These are phyloP conservation scores for Lasius fuliginosus DNA, from an alignment of 2,888 invertebrate genomes.

Conservation along the genomic window DNA sequence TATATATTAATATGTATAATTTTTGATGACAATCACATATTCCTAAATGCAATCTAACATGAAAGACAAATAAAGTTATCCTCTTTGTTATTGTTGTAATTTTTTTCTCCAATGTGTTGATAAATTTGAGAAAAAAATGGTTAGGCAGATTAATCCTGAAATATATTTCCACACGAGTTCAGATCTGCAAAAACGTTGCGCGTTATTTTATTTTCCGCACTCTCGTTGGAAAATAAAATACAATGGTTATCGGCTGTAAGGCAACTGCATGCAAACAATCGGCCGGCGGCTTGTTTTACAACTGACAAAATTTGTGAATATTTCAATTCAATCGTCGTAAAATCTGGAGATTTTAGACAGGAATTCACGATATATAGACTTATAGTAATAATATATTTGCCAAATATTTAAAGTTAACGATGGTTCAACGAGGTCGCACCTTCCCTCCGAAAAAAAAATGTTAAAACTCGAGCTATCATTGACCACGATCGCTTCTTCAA, in stretches of 20 bases:
- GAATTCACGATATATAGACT: conserved; percentile 63
- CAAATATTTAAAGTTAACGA: conserved; percentile 71
- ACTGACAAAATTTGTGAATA: background rate
- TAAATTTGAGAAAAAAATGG: conserved; percentile 3
- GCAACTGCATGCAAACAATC: conserved; percentile 16
- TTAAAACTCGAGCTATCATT: conserved; percentile 76
- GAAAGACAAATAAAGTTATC: background rate
- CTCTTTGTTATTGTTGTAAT: conserved; percentile 8
- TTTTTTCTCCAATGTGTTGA: background rate
- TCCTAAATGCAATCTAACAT: background rate
- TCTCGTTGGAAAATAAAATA: conserved; percentile 28
- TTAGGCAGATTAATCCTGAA: background rate
- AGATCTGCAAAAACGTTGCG: background rate
- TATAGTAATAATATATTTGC: conserved; percentile 63
- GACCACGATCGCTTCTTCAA: conserved; percentile 73
- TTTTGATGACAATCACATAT: background rate
- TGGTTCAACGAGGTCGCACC: conserved; percentile 57
- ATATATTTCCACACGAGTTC: background rate
- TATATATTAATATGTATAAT: background rate
- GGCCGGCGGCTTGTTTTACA: background rate
- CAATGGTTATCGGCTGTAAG: background rate
- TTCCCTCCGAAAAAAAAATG: conserved; percentile 62
- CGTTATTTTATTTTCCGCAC: conserved; percentile 23
- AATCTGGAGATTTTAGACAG: background rate
- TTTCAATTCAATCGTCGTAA: conserved; percentile 7